These are phyloP conservation scores for Agrenia bidenticulata DNA, from an alignment of 2,888 invertebrate genomes.

Conservation along the genomic window DNA sequence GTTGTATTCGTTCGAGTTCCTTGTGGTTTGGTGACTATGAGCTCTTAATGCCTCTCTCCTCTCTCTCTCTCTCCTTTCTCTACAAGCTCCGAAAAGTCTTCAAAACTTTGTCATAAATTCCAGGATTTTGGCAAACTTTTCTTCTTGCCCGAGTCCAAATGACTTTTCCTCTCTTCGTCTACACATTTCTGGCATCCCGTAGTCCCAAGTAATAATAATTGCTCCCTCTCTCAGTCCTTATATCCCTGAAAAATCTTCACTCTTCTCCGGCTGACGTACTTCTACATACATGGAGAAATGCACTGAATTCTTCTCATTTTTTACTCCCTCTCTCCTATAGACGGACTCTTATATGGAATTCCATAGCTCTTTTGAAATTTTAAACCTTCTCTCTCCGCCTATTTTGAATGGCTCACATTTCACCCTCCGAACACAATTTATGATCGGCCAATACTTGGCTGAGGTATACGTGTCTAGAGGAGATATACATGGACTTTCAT, in stretches of 20 bases:
- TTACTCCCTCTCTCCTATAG: too few species aligned
- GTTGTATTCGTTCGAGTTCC: too few species aligned
- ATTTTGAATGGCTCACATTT: not conserved
- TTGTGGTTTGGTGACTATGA: too few species aligned
- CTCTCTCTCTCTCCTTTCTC: not conserved
- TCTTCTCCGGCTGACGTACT: not conserved
- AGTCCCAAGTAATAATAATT: not conserved
- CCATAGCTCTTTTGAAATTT: constrained; percentile 1
- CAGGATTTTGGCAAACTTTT: constrained; percentile 39
- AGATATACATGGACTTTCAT: too few species aligned
- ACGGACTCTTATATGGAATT: too few species aligned
- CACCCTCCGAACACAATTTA: not conserved
- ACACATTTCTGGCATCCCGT: constrained; percentile 3
- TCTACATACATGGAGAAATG: not conserved
- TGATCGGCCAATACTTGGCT: too few species aligned
- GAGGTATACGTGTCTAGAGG: too few species aligned
- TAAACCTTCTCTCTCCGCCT: not conserved
- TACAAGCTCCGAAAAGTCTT: constrained; percentile 4
- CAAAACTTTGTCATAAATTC: constrained; percentile 43
- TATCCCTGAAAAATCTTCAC: not conserved
- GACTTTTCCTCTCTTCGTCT: constrained; percentile 8
- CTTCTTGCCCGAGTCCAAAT: constrained; percentile 8
- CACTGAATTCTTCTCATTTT: not conserved
- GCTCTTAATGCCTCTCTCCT: not conserved
- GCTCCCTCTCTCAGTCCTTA: not conserved